A percentile compares a stretch with the other conserved stretches of the same genome.
Conservation (phyloP, 1,140 invertebrate genomes). For the Tetramorium simillimum region DNA sequence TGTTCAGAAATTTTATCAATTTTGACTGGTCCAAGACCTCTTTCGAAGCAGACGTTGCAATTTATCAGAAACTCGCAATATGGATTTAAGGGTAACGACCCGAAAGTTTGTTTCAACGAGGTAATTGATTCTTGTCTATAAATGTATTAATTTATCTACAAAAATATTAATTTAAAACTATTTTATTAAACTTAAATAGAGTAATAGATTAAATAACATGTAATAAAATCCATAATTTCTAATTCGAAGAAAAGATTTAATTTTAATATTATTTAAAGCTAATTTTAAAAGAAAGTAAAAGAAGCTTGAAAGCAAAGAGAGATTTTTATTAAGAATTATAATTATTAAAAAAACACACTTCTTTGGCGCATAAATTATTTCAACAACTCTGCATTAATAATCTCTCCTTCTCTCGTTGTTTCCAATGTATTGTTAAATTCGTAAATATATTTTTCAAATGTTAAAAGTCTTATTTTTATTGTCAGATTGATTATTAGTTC, state of each 20-base stretch:
- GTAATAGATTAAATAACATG: neutral
- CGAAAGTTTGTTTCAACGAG: constrained; percentile 85
- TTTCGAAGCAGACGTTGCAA: constrained; percentile 72
- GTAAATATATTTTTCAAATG: neutral
- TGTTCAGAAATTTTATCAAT: constrained; percentile 77
- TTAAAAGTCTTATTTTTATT: neutral
- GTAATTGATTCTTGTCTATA: constrained; percentile 50
- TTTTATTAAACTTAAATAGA: neutral
- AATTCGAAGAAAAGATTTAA: neutral
- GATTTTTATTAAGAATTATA: neutral
- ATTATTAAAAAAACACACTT: neutral
- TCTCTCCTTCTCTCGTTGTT: neutral
- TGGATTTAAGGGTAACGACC: constrained; percentile 84
- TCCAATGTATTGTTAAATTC: neutral
- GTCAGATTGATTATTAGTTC: neutral
- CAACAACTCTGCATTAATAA: neutral
- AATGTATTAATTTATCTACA: neutral
- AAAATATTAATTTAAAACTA: neutral
- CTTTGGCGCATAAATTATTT: neutral
- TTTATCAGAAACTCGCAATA: constrained; percentile 84
- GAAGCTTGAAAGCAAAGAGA: neutral
- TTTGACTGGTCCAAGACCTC: constrained; percentile 80
- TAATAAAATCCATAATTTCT: neutral
- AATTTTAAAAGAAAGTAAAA: neutral
- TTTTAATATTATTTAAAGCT: neutral